Evolutionary conservation across 2,113 vertebrate genomes (phyloP).

Genomic region (Larimichthys polyactis): DNA sequence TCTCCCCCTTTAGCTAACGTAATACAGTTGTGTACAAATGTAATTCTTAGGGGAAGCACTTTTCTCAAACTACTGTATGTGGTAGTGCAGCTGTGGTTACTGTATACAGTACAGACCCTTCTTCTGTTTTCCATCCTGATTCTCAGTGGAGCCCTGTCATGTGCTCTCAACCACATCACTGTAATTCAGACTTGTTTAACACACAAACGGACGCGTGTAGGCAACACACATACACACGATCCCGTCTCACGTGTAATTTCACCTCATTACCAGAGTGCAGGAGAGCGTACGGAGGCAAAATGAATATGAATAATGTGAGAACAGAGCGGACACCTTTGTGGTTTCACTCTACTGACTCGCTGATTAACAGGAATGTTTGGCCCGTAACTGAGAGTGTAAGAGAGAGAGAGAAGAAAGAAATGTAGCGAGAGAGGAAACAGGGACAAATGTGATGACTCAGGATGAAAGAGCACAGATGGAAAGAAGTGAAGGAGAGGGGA

Average conservation of each 20-base stretch:
- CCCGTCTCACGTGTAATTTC: not conserved
- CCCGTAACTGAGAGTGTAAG: slow-evolving; percentile 10
- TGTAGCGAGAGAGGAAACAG: not conserved
- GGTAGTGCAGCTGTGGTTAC: slow-evolving; percentile 48
- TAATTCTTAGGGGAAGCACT: not conserved
- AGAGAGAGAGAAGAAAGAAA: not conserved
- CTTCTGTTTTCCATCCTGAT: slow-evolving; percentile 63
- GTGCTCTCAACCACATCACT: slow-evolving; percentile 48
- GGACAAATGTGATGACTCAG: slow-evolving; percentile 4
- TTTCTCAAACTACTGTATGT: slow-evolving; percentile 31
- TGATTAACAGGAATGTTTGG: slow-evolving; percentile 71
- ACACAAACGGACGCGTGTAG: slow-evolving; percentile 37
- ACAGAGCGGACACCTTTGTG: slow-evolving; percentile 66
- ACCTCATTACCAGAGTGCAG: slow-evolving; percentile 59
- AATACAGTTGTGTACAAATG: not conserved
- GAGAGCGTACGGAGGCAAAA: slow-evolving; percentile 29
- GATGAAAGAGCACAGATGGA: slow-evolving; percentile 26
- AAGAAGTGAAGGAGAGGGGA: slow-evolving; percentile 3
- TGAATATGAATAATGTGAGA: slow-evolving; percentile 62
- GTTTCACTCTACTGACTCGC: slow-evolving; percentile 53
- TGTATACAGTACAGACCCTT: slow-evolving; percentile 46
- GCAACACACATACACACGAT: slow-evolving; percentile 23
- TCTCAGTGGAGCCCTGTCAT: slow-evolving; percentile 56
- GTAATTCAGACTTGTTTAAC: slow-evolving; percentile 35
- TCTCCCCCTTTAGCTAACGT: not conserved